Evolutionary conservation across 2,888 invertebrate species (phyloP), one percentile per base, ranked within the genome.

Genomic region (Drosophila rubida): DNA sequence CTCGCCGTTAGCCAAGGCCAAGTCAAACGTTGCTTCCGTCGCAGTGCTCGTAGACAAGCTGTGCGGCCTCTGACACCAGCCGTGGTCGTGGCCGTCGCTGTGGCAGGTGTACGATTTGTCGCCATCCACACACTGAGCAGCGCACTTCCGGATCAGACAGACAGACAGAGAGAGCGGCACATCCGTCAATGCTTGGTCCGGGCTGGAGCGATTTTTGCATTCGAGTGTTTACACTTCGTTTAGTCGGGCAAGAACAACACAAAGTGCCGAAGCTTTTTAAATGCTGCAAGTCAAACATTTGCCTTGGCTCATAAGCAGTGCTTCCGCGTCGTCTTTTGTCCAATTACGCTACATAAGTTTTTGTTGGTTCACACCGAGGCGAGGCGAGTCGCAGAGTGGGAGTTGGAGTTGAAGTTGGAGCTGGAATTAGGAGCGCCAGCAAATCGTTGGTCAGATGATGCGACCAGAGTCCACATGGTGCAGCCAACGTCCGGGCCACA

Each of bases 11-110:
- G 63, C 72, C 68, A 80, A 61, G 55, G 61, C 63, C 75, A 70
- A 81, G 82, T 82, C 82, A 78, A 82, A 80, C 84, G 87, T 80
- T 66, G 80, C 80, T 83, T 80, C 84, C 80, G 84, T 35, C 59
- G 9, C n/a, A n/a, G n/a, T n/a, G 11, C 49, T 39, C 53, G 30
- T n/a, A 49, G 5, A n/a, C 22, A 30, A 39, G 48, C 30, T 23
- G 22, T 23, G 22, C 23, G 27, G 50, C 58, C 46, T 41, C 41
- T 41, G 54, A 64, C 35, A 37, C 35, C 35, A 19, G 22, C 59
- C 30, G 9, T n/a, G n/a, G n/a, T n/a, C n/a, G n/a, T n/a, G n/a
- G n/a, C n/a, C n/a, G n/a, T n/a, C n/a, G 48, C 37, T 13, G 37
- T 19, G 46, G 35, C 49, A 77, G 66, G 67, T 62, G 69, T 54